Evolutionary conservation across 92 coral and sea anemone genomes (phyloP), one percentile per base, ranked within the genome.

Genomic region (Isaurus tuberculatus): DNA sequence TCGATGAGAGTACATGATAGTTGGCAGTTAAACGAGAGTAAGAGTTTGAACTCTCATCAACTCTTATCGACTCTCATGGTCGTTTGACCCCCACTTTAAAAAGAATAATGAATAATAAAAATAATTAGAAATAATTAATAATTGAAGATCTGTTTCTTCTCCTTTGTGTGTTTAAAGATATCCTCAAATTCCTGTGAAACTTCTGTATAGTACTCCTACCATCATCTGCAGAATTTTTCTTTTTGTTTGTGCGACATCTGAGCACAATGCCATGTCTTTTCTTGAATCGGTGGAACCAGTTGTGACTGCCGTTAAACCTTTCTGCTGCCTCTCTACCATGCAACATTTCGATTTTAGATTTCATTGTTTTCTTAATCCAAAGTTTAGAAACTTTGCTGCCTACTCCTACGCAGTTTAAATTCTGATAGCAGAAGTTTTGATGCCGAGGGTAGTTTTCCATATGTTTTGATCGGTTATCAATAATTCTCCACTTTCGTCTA

Each of bases 311-410:
- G 43, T 70, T 69, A 65, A 82, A 82, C 16, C 37, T 82, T 11
- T 60, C 84, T n/a, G 84, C 84, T 42, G 19, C 79, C 26, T 81
- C 86, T 68, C 19, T 42, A 20, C 79, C 86, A 10, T 81, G 49
- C 65, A 79, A 80, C 33, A 11, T 61, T 4, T 8, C 80, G 1
- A 14, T 55, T 46, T 73, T 40, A 11, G 26, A 30, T 30, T 44
- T 55, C 65, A 55, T 46, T 17, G 20, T 73, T n/a, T 46, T 40
- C 25, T 19, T 72, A 28, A 85, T 15, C 89, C 89, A 85, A 65
- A 85, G 89, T 48, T 85, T 85, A 31, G 88, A 14, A 23, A 85
- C 84, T 37, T 75, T 85, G 77, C 79, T 75, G n/a, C 89, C 89
- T 26, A 67, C 70, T 85, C 65, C 89, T 77, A 8, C 89, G 79